These are phyloP conservation scores for Volucella inanis DNA, from an alignment of 2,888 invertebrate genomes.

Conservation along the genomic window DNA sequence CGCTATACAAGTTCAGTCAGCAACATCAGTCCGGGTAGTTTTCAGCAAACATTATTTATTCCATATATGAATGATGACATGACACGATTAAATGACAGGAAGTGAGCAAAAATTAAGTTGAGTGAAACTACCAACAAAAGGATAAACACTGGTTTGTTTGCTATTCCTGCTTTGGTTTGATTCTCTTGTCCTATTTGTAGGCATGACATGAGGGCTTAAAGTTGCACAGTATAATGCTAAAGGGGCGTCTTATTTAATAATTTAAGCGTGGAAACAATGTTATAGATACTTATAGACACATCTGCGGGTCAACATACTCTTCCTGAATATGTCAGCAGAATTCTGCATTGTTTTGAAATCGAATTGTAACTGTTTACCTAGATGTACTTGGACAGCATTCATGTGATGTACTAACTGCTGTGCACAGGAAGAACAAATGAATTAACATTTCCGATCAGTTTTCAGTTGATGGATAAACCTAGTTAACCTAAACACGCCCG, in stretches of 20 bases:
- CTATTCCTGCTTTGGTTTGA: slow-evolving; percentile 31
- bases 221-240: slow-evolving; percentile 3
- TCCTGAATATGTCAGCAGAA: slow-evolving; percentile 27
- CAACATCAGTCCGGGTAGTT: slow-evolving; percentile 29
- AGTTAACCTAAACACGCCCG: background rate
- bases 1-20: slow-evolving; percentile 32
- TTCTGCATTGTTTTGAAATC: slow-evolving; percentile 12
- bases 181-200: slow-evolving; percentile 25
- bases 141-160: slow-evolving; percentile 54
- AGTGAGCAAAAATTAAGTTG: slow-evolving; percentile 66
- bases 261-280: slow-evolving; percentile 28
- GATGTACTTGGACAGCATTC: slow-evolving; percentile 7
- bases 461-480: slow-evolving; percentile 18
- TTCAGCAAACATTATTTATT: slow-evolving; percentile 52
- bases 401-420: slow-evolving; percentile 8
- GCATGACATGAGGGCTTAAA: slow-evolving; percentile 27
- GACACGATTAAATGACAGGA: slow-evolving; percentile 62
- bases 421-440: slow-evolving; percentile 18
- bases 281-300: slow-evolving; percentile 16
- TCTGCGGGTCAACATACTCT: slow-evolving; percentile 26
- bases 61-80: slow-evolving; percentile 67
- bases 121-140: slow-evolving; percentile 48
- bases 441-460: slow-evolving; percentile 10
- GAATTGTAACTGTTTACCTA: background rate
- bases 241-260: slow-evolving; percentile 43